Percentiles rank a stretch among this genome's conserved stretches.
These are phyloP conservation scores for Mallotus villosus DNA, from an alignment of 2,797 vertebrate genomes.

Conservation along the genomic window DNA sequence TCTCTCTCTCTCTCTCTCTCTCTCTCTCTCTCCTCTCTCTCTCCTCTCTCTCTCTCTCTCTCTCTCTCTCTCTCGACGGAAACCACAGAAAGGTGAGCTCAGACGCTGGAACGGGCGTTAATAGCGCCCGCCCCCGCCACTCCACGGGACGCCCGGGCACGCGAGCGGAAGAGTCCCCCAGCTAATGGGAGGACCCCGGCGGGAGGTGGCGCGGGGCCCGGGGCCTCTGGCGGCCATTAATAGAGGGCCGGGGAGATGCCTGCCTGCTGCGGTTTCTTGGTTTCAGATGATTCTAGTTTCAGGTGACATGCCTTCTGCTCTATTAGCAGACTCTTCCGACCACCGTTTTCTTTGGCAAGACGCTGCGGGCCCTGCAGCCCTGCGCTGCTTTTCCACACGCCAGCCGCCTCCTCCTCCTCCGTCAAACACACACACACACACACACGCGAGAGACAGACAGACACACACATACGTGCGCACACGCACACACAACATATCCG, in stretches of 20 bases:
- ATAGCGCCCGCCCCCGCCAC: too few species aligned
- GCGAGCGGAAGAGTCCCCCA: conserved; percentile 67
- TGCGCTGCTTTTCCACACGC: conserved; percentile 75
- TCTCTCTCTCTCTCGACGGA: conserved; percentile 29
- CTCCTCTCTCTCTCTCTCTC: not conserved
- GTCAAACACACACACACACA: conserved; percentile 58
- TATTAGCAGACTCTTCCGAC: conserved; percentile 87
- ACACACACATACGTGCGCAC: conserved; percentile 36
- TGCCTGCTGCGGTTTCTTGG: conserved; percentile 80
- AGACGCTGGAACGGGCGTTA: conserved; percentile 64
- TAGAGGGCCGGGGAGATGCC: conserved; percentile 70
- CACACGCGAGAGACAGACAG: conserved; percentile 51
- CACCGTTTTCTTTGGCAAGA: conserved; percentile 85
- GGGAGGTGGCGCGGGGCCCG: conserved; percentile 67
- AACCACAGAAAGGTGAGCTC: conserved; percentile 65
- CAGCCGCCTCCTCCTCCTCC: conserved; percentile 52
- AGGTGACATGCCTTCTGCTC: conserved; percentile 87
- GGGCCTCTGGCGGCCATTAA: conserved; percentile 66
- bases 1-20: conserved; percentile 3
- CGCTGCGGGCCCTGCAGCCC: conserved; percentile 67
- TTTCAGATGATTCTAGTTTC: conserved; percentile 86
- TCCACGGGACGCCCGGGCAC: too few species aligned
- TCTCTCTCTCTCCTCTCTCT: not conserved
- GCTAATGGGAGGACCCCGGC: conserved; percentile 70
- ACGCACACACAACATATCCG: conserved; percentile 25